Conservation (phyloP, 23 tunicate genomes). For the Trididemnum clinides region DNA sequence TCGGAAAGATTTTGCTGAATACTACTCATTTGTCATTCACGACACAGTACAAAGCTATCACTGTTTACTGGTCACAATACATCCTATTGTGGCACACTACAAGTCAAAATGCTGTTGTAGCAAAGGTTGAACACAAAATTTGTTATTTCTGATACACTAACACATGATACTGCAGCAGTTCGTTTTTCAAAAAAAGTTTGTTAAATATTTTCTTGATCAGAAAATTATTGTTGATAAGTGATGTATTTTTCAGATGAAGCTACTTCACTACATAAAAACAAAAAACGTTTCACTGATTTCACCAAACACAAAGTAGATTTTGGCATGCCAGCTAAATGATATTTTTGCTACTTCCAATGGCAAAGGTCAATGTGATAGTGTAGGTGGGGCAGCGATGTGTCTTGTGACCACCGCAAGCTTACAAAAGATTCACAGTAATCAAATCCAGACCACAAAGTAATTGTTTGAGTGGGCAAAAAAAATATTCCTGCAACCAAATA, state of each 20-base stretch:
- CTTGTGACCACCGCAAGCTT: not conserved
- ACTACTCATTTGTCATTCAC: not conserved
- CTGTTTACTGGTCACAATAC: not conserved
- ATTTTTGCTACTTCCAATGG: conserved; percentile 8
- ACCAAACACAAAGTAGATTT: not conserved
- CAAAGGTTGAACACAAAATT: not conserved
- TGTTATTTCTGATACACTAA: conserved; percentile 9
- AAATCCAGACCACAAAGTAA: not conserved
- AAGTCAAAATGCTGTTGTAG: not conserved
- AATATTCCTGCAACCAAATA: not conserved
- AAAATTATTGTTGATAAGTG: not conserved
- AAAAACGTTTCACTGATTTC: not conserved
- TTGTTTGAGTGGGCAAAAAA: not conserved
- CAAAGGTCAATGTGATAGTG: not conserved
- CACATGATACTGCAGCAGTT: conserved; percentile 8
- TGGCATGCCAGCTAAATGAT: not conserved
- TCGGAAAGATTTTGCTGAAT: not conserved
- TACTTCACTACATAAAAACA: not conserved
- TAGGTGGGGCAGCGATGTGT: not conserved
- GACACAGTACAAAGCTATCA: not conserved
- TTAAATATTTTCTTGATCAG: not conserved
- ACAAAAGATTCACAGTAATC: not conserved
- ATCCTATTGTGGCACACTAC: not conserved
- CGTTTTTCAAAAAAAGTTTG: not conserved
- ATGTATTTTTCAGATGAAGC: not conserved